These are phyloP conservation scores for Seriola quinqueradiata DNA, from an alignment of 2,113 vertebrate genomes.

Conservation along the genomic window DNA sequence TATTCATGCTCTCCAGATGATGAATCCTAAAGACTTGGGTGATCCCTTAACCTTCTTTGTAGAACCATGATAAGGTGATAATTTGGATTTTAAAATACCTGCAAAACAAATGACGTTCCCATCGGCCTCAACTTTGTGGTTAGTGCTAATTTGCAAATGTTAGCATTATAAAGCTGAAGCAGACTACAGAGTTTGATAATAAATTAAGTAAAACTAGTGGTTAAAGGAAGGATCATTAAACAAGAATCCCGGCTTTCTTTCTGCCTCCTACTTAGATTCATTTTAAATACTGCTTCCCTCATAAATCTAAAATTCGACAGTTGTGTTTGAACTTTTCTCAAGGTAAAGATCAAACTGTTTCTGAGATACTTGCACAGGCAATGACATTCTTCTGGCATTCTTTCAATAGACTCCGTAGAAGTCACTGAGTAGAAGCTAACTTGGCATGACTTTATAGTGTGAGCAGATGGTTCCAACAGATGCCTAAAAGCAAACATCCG, in stretches of 20 bases:
- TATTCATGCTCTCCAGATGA: no score
- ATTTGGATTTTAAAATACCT: neutral
- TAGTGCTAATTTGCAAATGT: no score
- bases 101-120: no score
- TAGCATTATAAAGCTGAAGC: no score
- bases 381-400: slow-evolving; percentile 23
- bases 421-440: slow-evolving; percentile 22
- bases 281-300: neutral
- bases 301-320: slow-evolving; percentile 3
- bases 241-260: neutral
- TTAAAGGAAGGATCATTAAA: neutral
- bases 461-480: slow-evolving; percentile 64
- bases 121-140: no score
- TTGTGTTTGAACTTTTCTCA: neutral
- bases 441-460: slow-evolving; percentile 34
- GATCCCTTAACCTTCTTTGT: neutral
- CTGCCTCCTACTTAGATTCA: neutral
- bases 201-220: neutral
- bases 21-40: no score
- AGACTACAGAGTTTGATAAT: no score
- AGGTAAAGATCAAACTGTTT: slow-evolving; percentile 16
- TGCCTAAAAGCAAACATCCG: slow-evolving; percentile 51
- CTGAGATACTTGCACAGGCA: slow-evolving; percentile 4
- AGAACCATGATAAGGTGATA: neutral
- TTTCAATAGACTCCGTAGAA: slow-evolving; percentile 18